Evolutionary conservation across 2,888 invertebrate species (phyloP).

Genomic region (Carpatolechia fugitivella): DNA sequence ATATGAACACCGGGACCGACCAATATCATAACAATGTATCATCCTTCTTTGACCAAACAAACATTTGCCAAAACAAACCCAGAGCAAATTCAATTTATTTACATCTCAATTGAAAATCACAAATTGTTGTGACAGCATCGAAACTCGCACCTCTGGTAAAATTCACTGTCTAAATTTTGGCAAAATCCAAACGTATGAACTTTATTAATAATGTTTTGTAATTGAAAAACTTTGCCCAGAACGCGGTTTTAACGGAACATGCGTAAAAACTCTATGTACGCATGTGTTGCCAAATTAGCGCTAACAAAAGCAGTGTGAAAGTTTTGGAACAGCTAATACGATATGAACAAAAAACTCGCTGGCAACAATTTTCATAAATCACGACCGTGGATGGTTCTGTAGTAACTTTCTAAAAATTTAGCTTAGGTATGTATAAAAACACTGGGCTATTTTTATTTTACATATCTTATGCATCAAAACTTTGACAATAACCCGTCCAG

Average conservation of each 20-base stretch:
- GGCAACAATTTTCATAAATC: slow-evolving; percentile 3
- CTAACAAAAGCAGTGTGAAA: neutral
- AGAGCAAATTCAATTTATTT: neutral
- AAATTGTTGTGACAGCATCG: neutral
- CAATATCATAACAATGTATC: no score
- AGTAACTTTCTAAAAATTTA: neutral
- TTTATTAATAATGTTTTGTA: neutral
- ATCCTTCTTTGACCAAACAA: no score
- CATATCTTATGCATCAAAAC: no score
- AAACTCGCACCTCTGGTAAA: neutral
- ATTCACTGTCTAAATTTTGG: neutral
- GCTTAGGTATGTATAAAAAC: no score
- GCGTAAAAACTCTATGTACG: neutral
- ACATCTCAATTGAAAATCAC: neutral
- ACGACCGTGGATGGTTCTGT: neutral
- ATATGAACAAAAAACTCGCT: slow-evolving; percentile 2
- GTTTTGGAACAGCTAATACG: slow-evolving; percentile 1
- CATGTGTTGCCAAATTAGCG: neutral
- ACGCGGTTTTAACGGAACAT: slow-evolving; percentile 5
- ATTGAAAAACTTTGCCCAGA: slow-evolving; percentile 4
- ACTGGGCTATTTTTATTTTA: no score
- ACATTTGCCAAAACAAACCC: no score
- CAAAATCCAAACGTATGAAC: neutral
- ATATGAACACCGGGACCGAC: no score
- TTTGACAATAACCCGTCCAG: no score